Evolutionary conservation across 2,888 invertebrate species (phyloP), one percentile per base, ranked within the genome.

Genomic region (Therioaphis trifolii): DNA sequence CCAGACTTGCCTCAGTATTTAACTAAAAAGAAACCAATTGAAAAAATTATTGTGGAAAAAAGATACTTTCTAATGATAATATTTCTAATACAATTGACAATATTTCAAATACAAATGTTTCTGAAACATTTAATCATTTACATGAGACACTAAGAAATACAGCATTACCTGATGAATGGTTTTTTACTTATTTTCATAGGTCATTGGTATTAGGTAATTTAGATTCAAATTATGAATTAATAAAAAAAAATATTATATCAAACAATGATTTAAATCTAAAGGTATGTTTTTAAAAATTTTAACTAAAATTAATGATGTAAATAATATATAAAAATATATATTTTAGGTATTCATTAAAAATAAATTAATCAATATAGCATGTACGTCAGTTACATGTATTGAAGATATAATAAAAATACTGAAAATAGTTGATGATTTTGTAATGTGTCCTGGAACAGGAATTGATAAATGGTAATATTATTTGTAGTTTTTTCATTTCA

Each of bases 181-280:
- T n/a, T 66, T 66, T 66, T 66, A 9, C 18, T 21, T 66, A 14
- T 66, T 5, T 14, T 3, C 9, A 66, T 66, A 21, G 35, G 0
- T 66, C 66, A 66, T 66, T 66, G 35, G 4, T 66, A 66, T 66
- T 66, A n/a, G 66, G 66, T 66, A 43, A 43, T 43, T 43, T 43
- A 43, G 43, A 43, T 43, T 43, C 43, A 43, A 14, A 40, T 66
- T 5, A 66, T 66, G 66, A 66, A 66, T 9, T 66, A 35, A n/a
- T 66, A n/a, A 66, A 66, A 66, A 66, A 35, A 66, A 66, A 35
- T 66, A 66, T 66, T 11, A n/a, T 66, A 35, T 66, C 66, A n/a
- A 66, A 18, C n/a, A 66, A 66, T 66, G 35, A 66, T 9, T n/a
- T 66, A 40, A 66, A 66, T 66, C 3, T 66, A 66, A 66, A 66